These are phyloP conservation scores for Meloidogyne floridensis DNA, from an alignment of 1,140 invertebrate species.

Conservation along the genomic window DNA sequence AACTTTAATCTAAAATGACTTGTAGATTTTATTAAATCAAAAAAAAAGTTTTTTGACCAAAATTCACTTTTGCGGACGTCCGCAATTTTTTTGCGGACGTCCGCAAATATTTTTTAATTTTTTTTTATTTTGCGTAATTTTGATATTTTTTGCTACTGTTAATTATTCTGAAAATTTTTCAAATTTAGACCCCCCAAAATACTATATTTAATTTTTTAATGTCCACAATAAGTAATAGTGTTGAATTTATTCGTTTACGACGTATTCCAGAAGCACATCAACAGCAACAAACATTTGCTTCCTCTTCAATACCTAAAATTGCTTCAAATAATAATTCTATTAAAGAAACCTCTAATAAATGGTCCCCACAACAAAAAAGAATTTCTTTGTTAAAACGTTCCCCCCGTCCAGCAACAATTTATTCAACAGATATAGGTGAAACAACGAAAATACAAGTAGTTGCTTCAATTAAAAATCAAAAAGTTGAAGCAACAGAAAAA, in stretches of 20 bases:
- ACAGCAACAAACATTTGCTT: not conserved
- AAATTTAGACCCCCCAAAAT: too few species aligned
- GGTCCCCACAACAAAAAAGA: slow-evolving; percentile 1
- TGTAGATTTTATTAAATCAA: too few species aligned
- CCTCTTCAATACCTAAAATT: not conserved
- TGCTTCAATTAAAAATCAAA: not conserved
- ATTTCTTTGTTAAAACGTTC: not conserved
- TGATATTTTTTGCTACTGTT: too few species aligned
- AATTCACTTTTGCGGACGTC: too few species aligned
- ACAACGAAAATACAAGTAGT: not conserved
- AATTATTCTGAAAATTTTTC: not conserved
- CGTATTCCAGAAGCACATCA: slow-evolving; percentile 22
- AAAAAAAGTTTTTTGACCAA: too few species aligned
- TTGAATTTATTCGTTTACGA: slow-evolving; percentile 23
- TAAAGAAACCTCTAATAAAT: not conserved
- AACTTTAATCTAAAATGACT: too few species aligned
- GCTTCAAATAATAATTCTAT: not conserved
- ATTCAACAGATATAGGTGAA: not conserved
- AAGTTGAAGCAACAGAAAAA: not conserved
- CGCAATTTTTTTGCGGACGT: too few species aligned
- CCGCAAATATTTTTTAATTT: not conserved
- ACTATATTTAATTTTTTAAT: not conserved
- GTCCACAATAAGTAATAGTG: slow-evolving; percentile 5
- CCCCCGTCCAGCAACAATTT: slow-evolving; percentile 14
- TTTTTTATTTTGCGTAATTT: not conserved